Evolutionary conservation across 1,140 invertebrate genomes (phyloP), one percentile per base, ranked within the genome.

Genomic region (Drusus annulatus): DNA sequence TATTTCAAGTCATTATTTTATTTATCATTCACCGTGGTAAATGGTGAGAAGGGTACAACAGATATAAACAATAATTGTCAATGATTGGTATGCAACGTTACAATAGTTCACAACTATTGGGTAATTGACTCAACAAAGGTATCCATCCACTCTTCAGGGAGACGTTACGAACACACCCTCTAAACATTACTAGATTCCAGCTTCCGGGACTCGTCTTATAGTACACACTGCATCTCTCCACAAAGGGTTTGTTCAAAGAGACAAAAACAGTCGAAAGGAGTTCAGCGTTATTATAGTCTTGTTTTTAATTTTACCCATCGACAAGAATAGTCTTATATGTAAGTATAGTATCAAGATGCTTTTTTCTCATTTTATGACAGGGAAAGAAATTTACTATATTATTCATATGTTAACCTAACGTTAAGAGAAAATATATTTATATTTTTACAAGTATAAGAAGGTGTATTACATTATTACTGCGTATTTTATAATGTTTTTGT

Each of bases 401-500:
- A 45, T 60, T 23, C 25, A 60, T 60, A 23, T 21, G 19, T 60
- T 23, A 60, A 60, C 63, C 31, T 68, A 68, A 36, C 31, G 36
- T 68, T 36, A 31, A 8, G 36, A 71, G 25, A 52, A 71, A 51
- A 71, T 17, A 52, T 52, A 52, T 52, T 71, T 51, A 23, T 52
- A 52, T 52, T 71, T 71, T 71, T 52, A 71, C 36, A 71, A 16
- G 50, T 71, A 71, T 71, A 71, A 71, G 54, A 71, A 8, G n/a
- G 58, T 60, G 19, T 17, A 60, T 23, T 65, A 65, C 31, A 65
- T 23, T 31, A 65, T 65, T 65, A 65, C 17, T 45, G 58, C n/a
- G 58, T 56, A 17, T 17, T 36, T 17, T 69, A 19, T 52, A 71
- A 17, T 23, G 23, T 51, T 36, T 71, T 45, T 25, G 25, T 52